Base-by-base conservation (phyloP, 1,140 invertebrate species). In the Amphibalanus amphitrite region DNA sequence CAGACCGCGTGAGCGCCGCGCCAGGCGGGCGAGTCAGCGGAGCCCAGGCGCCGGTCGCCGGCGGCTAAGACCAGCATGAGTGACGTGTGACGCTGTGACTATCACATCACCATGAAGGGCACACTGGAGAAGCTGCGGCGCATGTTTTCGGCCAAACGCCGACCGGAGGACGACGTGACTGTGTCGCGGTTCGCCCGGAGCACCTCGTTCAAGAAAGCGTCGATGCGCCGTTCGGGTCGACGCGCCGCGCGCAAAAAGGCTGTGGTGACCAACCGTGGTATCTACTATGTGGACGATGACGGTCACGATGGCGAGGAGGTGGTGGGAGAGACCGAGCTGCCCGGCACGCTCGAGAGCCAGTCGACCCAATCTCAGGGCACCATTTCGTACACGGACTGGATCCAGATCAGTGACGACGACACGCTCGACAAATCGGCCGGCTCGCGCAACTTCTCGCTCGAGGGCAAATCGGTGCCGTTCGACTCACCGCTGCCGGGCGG, bases 381-480 rank as follows among this genome's bases (percentile, higher is more conserved):
- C n/a, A 67, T 28, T 25, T 67, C 65, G 26, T 67, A 67, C 28
- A 28, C 65, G 8, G 65, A 67, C 65, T 67, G 65, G 65, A 67
- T 67, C 65, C 65, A 67, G 65, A 28, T 67, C 26, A 67, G 26
- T 26, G 65, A 67, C 28, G 65, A 67, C 28, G 65, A 67, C n/a
- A 67, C n/a, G 10, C 47, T 59, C 47, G 65, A 67, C 28, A 26
- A 67, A 26, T 3, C 28, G 28, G 65, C 65, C 1, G 65, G 65
- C 15, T 67, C 26, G n/a, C 65, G 65, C 17, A 67, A 67, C 17
- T 67, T 67, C 65, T 67, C 65, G 65, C 28, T 67, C 26, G 65
- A 67, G 28, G 65, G 65, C 65, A 67, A 67, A 26, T 67, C 65
- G 65, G 65, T 67, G 65, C 65, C 65, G 65, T 67, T 67, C 65